Conservation (phyloP, 2,797 vertebrate genomes). For the Sebastes paucispinis region DNA sequence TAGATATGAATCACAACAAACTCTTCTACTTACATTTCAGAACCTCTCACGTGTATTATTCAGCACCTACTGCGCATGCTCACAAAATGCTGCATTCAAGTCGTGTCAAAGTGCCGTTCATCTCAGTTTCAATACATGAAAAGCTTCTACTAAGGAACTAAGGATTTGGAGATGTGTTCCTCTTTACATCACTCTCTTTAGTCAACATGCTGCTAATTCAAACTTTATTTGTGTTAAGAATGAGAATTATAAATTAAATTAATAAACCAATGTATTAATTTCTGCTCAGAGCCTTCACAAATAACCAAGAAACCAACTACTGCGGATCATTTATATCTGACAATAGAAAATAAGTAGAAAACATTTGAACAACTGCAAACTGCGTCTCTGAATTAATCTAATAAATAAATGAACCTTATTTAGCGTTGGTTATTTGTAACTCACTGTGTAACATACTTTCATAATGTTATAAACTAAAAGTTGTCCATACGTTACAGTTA, state of each 20-base stretch:
- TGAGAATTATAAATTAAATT: not conserved
- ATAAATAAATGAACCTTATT: not conserved
- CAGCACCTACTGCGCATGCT: not conserved
- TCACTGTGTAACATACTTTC: rapidly evolving
- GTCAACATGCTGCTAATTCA: not conserved
- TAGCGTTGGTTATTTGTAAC: rapidly evolving
- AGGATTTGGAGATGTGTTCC: not conserved
- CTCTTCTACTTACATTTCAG: not conserved
- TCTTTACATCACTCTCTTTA: not conserved
- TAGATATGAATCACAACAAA: not conserved
- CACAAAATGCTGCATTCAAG: conserved; percentile 16
- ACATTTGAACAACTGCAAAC: not conserved
- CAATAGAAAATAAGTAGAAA: not conserved
- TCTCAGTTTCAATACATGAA: not conserved
- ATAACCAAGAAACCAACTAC: not conserved
- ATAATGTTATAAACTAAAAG: not conserved
- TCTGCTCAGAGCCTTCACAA: not conserved
- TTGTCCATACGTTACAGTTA: too few species aligned
- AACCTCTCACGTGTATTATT: not conserved
- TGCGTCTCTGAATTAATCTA: not conserved
- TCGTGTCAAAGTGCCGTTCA: not conserved
- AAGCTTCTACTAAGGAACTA: rapidly evolving
- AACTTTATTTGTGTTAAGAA: too few species aligned
- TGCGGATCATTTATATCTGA: not conserved
- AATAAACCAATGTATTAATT: not conserved